Evolutionary conservation across 2,888 invertebrate genomes (phyloP).

Genomic region (Drosophila niveifrons): DNA sequence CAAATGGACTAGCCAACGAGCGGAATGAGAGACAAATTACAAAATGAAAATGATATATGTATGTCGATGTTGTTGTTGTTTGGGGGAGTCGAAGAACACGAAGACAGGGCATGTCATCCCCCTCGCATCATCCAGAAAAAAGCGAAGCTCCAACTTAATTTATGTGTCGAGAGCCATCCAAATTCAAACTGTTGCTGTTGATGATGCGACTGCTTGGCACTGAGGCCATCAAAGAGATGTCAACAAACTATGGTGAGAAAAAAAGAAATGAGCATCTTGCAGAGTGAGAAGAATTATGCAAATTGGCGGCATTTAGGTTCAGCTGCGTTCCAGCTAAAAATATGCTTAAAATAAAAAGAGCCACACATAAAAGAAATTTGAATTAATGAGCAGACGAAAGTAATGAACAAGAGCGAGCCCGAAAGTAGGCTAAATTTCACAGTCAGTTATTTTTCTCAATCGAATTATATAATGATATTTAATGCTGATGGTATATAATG

Average conservation of each 20-base stretch:
- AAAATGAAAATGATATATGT: conserved; percentile 80
- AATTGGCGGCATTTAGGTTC: conserved; percentile 57
- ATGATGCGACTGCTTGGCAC: conserved; percentile 34
- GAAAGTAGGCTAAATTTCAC: conserved; percentile 5
- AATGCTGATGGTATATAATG: too few relatives aligned
- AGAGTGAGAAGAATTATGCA: conserved; percentile 60
- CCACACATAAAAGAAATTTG: conserved; percentile 48
- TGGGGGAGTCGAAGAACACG: conserved; percentile 8
- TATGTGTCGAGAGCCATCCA: conserved; percentile 47
- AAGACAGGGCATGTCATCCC: conserved; percentile 48
- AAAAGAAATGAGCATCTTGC: conserved; percentile 28
- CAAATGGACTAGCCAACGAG: conserved; percentile 41
- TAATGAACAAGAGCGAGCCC: neutral
- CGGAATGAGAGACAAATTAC: conserved; percentile 68
- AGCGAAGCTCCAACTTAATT: conserved; percentile 49
- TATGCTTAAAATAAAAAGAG: conserved; percentile 33
- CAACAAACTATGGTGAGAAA: conserved; percentile 55
- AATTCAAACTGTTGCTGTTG: conserved; percentile 42
- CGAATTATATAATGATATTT: too few relatives aligned
- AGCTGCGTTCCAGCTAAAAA: conserved; percentile 26
- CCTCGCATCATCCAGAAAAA: neutral
- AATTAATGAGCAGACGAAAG: conserved; percentile 58
- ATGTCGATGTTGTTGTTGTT: conserved; percentile 27
- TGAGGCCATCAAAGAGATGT: conserved; percentile 67
- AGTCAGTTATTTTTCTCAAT: neutral